Percentiles rank a stretch among this genome's conserved stretches.
phyloP scores from a whole-genome alignment of 2,888 invertebrate species.

The Synergus umbraculus region DNA sequence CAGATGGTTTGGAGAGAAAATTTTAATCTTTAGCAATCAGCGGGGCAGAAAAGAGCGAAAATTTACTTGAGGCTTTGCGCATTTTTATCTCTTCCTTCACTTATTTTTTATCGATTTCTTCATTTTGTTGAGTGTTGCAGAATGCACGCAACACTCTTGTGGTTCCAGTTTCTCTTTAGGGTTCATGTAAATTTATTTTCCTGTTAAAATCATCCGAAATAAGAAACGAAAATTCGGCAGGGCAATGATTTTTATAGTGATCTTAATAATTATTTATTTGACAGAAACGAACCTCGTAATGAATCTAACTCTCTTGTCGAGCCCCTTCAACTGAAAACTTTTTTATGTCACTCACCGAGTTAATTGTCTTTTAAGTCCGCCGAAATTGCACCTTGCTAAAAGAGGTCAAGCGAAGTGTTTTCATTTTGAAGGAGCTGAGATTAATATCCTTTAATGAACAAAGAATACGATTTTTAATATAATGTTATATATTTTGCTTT shows the following conservation, averaged over 20 bases:
- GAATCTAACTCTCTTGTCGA: constrained; percentile 4
- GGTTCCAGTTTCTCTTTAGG: background rate
- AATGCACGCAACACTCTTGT: background rate
- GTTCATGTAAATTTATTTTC: background rate
- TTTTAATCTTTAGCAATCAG: background rate
- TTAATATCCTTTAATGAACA: background rate
- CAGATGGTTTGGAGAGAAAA: background rate
- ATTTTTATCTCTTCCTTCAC: background rate
- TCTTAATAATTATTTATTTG: constrained; percentile 30
- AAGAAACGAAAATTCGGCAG: background rate
- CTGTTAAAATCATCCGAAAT: background rate
- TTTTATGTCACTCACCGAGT: background rate
- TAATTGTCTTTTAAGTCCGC: constrained; percentile 5
- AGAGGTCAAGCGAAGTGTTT: background rate
- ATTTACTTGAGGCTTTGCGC: background rate
- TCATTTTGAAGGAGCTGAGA: background rate
- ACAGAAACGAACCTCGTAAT: background rate
- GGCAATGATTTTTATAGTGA: constrained; percentile 19
- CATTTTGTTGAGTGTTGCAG: background rate
- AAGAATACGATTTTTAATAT: background rate
- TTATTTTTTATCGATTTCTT: constrained; percentile 4
- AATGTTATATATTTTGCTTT: too few relatives aligned
- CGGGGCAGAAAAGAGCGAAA: background rate
- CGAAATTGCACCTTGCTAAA: background rate
- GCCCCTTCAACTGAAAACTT: constrained; percentile 10